A percentile compares a stretch with the other conserved stretches of the same genome.
These are phyloP conservation scores for Dasyurus viverrinus DNA, from an alignment of 2,113 vertebrate genomes.

Conservation along the genomic window DNA sequence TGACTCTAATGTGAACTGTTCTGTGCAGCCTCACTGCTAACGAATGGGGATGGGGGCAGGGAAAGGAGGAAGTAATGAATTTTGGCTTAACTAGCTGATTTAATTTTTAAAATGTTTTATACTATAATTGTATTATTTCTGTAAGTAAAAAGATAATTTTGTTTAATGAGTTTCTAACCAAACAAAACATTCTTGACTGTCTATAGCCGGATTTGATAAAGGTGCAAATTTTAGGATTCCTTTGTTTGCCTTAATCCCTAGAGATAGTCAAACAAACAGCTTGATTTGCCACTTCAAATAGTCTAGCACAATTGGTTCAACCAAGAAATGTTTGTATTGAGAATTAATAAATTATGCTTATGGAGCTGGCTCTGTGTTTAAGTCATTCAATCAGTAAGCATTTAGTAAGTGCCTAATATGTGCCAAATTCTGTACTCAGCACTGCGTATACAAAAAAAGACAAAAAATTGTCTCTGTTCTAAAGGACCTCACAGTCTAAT, in stretches of 20 bases:
- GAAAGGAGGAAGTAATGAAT: slow-evolving; percentile 56
- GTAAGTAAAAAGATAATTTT: slow-evolving; percentile 79
- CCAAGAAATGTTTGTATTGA: slow-evolving; percentile 62
- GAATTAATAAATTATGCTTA: slow-evolving; percentile 61
- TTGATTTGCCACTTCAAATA: slow-evolving; percentile 77
- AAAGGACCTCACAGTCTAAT: not conserved
- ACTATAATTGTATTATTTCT: slow-evolving; percentile 77
- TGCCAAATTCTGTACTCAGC: not conserved
- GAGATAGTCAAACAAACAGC: slow-evolving; percentile 74
- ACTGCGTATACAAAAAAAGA: not conserved
- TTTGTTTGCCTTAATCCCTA: slow-evolving; percentile 76
- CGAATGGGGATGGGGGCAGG: slow-evolving; percentile 47
- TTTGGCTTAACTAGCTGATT: slow-evolving; percentile 80
- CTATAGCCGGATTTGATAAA: slow-evolving; percentile 76
- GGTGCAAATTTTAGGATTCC: slow-evolving; percentile 69
- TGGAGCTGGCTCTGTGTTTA: not conserved
- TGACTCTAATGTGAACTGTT: slow-evolving; percentile 70
- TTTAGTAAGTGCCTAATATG: not conserved
- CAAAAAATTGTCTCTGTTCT: not conserved
- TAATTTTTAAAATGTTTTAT: slow-evolving; percentile 82
- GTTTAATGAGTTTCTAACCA: slow-evolving; percentile 78
- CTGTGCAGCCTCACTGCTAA: slow-evolving; percentile 65
- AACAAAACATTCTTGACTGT: slow-evolving; percentile 74
- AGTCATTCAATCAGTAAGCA: not conserved
- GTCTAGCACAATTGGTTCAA: slow-evolving; percentile 65